These are phyloP conservation scores for Candidula unifasciata DNA, from an alignment of 2,888 invertebrate genomes.

Conservation along the genomic window DNA sequence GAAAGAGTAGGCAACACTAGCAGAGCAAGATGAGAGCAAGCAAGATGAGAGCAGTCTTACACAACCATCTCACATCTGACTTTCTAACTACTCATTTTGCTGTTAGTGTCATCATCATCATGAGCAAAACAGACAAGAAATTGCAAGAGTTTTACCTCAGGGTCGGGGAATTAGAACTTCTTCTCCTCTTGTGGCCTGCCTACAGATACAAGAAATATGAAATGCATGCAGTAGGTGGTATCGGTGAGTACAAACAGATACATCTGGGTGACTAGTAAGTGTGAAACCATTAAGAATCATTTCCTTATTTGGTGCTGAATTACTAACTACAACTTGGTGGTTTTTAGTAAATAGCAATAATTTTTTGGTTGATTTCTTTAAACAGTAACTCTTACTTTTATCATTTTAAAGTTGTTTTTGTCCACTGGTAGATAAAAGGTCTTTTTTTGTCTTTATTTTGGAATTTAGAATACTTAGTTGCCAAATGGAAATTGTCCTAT, in stretches of 20 bases:
- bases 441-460: too few species aligned
- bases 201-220: constrained; percentile 52
- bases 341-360: not conserved
- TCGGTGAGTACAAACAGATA: not conserved
- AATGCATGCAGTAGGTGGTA: constrained; percentile 26
- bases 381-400: not conserved
- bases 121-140: not conserved
- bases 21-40: not conserved
- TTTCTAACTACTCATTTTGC: too few species aligned
- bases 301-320: not conserved
- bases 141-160: constrained; percentile 54
- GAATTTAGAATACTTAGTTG: too few species aligned
- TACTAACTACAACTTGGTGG: not conserved
- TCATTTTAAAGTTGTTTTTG: not conserved
- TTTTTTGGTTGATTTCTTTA: not conserved
- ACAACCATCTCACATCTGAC: not conserved
- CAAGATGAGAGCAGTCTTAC: not conserved
- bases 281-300: not conserved
- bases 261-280: not conserved
- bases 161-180: constrained; percentile 58
- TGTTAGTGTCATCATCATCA: not conserved
- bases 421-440: too few species aligned
- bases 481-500: too few species aligned
- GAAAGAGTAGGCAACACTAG: not conserved
- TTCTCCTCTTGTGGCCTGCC: constrained; percentile 59